Conservation (phyloP, 2,888 invertebrate species). For the Dicyrtomina minuta region DNA sequence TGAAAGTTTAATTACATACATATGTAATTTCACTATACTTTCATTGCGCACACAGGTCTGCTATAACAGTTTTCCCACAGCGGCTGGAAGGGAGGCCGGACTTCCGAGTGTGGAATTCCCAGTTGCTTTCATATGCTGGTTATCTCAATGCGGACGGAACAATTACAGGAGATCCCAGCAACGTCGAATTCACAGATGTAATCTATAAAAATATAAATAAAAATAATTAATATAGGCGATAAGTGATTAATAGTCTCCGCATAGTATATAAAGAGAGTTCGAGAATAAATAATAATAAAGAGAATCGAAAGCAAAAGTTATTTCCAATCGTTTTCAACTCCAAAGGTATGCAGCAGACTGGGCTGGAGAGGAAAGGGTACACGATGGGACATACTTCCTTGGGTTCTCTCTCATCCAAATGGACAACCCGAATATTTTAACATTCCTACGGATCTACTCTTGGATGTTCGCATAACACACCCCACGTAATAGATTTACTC, state of each 20-base stretch:
- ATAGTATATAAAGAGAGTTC: too few relatives aligned
- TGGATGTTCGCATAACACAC: constrained; percentile 83
- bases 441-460: constrained; percentile 80
- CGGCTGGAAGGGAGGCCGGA: constrained; percentile 85
- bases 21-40: too few relatives aligned
- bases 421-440: constrained; percentile 97
- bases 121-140: constrained; percentile 87
- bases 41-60: too few relatives aligned
- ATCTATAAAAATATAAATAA: too few relatives aligned
- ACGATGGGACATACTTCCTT: constrained; percentile 83
- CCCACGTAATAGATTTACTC: constrained; percentile 82
- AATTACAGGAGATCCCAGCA: constrained; percentile 82
- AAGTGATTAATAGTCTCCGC: too few relatives aligned
- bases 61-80: constrained; percentile 92
- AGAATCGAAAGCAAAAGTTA: too few relatives aligned
- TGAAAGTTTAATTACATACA: too few relatives aligned
- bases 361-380: constrained; percentile 92
- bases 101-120: constrained; percentile 90
- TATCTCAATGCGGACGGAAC: constrained; percentile 82
- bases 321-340: too few relatives aligned
- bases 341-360: constrained; percentile 79
- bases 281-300: too few relatives aligned
- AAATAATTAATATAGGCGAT: too few relatives aligned
- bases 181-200: constrained; percentile 89
- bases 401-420: constrained; percentile 93